These are phyloP conservation scores for Bettongia penicillata DNA, from an alignment of 2,113 vertebrate species.

Conservation along the genomic window DNA sequence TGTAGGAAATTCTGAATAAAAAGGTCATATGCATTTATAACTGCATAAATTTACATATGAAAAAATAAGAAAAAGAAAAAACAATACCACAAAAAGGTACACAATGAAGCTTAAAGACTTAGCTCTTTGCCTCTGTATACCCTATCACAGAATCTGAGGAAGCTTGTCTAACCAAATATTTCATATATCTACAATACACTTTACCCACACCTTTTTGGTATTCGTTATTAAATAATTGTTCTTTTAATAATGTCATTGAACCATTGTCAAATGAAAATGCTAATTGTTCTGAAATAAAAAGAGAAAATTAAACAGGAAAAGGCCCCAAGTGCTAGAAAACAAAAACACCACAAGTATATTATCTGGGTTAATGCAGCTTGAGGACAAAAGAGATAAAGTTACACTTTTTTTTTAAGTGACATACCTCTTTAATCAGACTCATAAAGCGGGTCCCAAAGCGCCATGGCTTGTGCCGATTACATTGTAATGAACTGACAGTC, in stretches of 20 bases:
- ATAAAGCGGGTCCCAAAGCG: conserved; percentile 98
- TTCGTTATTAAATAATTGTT: conserved; percentile 11
- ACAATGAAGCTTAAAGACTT: neutral
- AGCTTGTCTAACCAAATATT: neutral
- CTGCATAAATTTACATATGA: neutral
- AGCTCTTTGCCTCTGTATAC: neutral
- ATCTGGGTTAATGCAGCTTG: neutral
- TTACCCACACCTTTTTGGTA: neutral
- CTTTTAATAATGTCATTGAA: neutral
- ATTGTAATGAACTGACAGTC: conserved; percentile 98
- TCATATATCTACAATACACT: neutral
- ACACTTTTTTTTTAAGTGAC: neutral
- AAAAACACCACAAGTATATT: neutral
- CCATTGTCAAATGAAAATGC: neutral
- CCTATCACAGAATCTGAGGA: neutral
- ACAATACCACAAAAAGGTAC: neutral
- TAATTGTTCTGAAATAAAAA: accelerated
- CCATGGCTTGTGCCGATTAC: conserved; percentile 98
- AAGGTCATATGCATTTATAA: neutral
- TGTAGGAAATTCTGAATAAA: neutral
- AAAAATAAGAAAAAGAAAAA: conserved; percentile 1
- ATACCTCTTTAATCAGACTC: conserved; percentile 98
- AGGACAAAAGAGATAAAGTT: neutral
- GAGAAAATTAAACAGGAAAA: neutral
- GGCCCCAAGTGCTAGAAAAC: neutral